Percentiles rank a stretch among this genome's conserved stretches.
Evolutionary conservation across 2,888 invertebrate genomes (phyloP).

Genomic region (Halictus quadricinctus): DNA sequence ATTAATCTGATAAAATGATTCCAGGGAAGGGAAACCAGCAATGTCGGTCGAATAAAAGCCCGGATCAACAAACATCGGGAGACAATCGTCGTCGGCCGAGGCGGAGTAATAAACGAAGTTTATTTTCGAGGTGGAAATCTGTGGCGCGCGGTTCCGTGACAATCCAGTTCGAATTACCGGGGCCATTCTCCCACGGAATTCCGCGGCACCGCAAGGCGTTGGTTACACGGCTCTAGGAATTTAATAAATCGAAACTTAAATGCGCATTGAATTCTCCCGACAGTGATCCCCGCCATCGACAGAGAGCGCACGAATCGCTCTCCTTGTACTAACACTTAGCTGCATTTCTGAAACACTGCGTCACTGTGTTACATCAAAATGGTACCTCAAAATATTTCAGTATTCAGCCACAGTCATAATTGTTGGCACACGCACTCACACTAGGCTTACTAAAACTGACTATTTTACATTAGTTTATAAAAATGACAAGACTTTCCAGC

Average conservation of each 20-base stretch:
- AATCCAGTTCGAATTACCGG: background rate
- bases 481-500: no score
- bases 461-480: no score
- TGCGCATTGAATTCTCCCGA: slow-evolving; percentile 21
- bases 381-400: no score
- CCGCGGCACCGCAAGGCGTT: background rate
- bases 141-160: background rate
- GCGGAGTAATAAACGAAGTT: background rate
- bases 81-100: background rate
- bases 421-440: no score
- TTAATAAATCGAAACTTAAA: slow-evolving; percentile 37
- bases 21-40: no score
- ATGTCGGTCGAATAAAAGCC: background rate
- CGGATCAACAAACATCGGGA: background rate
- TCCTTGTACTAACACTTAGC: no score
- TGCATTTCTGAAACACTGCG: no score
- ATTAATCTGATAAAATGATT: no score
- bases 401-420: no score
- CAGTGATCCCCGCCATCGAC: background rate
- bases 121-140: slow-evolving; percentile 19
- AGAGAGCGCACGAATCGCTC: no score
- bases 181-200: slow-evolving; percentile 6
- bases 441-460: no score
- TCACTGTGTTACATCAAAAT: no score
- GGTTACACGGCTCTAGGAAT: background rate